Percentiles rank a stretch among this genome's conserved stretches.
Conservation (phyloP, 2,113 vertebrate genomes). For the Serilophus lunatus region DNA sequence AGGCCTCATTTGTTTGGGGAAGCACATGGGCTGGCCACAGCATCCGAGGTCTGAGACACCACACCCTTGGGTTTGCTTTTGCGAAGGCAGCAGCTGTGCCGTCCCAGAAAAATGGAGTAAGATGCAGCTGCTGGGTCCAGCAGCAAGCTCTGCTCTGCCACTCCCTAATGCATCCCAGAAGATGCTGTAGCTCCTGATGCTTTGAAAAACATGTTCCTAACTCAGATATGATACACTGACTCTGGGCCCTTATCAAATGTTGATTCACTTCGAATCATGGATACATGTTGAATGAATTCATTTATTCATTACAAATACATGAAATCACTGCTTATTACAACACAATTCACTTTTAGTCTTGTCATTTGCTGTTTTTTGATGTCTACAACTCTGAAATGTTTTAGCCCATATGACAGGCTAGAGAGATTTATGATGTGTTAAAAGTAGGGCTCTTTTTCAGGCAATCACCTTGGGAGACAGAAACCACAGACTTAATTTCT, state of each 20-base stretch:
- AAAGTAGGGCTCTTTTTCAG: not conserved
- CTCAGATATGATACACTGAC: not conserved
- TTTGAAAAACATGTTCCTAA: not conserved
- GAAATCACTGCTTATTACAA: not conserved
- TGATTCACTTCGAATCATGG: not conserved
- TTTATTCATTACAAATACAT: not conserved
- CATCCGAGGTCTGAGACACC: constrained; percentile 12
- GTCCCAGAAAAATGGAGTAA: not conserved
- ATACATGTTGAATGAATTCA: not conserved
- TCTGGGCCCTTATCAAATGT: not conserved
- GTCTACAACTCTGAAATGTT: not conserved
- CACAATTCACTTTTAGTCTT: not conserved
- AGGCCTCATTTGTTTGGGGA: not conserved
- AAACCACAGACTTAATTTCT: not conserved
- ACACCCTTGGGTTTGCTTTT: not conserved
- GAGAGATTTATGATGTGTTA: not conserved
- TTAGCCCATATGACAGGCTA: not conserved
- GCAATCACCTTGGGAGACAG: not conserved
- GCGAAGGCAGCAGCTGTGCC: not conserved
- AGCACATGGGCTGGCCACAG: fast-evolving
- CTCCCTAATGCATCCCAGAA: constrained; percentile 39
- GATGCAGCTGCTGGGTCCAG: constrained; percentile 21
- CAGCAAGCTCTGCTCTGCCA: not conserved
- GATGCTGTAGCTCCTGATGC: not conserved
- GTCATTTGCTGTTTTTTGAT: not conserved